Conservation (phyloP, 2,797 vertebrate genomes). For the Mormyrops boulengeri region DNA sequence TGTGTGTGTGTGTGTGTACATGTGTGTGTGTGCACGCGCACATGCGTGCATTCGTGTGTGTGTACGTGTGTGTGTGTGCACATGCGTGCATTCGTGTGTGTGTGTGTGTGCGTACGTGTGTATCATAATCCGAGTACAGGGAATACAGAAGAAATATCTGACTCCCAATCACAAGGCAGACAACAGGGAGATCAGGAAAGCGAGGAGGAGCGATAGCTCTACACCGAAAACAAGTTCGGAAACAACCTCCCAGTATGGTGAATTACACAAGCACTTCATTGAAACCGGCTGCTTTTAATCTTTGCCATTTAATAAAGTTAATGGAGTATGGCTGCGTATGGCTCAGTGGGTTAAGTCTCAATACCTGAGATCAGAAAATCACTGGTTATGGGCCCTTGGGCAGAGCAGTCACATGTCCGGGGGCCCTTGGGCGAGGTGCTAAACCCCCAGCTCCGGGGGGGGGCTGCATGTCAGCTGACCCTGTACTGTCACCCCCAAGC, state of each 20-base stretch:
- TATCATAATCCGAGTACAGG: too few species aligned
- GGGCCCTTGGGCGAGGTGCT: neutral
- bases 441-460: neutral
- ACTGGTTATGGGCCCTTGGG: neutral
- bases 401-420: neutral
- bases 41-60: too few species aligned
- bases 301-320: neutral
- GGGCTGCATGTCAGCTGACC: neutral
- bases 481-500: neutral
- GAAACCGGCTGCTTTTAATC: neutral
- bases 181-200: too few species aligned
- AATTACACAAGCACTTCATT: neutral
- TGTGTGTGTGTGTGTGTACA: neutral
- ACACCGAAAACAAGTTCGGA: too few species aligned
- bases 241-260: too few species aligned
- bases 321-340: neutral
- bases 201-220: too few species aligned
- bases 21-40: too few species aligned
- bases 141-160: too few species aligned
- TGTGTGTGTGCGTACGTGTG: too few species aligned
- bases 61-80: too few species aligned
- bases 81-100: too few species aligned
- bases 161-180: too few species aligned
- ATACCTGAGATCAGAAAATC: neutral
- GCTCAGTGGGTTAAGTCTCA: neutral